Conservation (phyloP, 2,888 invertebrate genomes). For the Sarcophaga caerulescens region DNA sequence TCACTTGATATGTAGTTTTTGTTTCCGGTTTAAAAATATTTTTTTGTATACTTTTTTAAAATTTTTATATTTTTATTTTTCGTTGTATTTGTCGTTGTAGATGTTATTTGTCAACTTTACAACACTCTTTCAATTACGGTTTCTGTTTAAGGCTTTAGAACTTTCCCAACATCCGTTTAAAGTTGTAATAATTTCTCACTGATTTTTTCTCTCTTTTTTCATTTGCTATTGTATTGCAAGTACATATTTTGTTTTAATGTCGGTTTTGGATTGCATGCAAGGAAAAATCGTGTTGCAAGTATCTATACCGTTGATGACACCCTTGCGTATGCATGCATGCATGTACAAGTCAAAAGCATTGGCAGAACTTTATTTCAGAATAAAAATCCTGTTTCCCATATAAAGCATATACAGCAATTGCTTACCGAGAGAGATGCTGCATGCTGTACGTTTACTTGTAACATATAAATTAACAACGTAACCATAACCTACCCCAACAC, state of each 20-base stretch:
- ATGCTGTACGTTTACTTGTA: constrained; percentile 32
- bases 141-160: constrained; percentile 24
- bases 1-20: too few species aligned
- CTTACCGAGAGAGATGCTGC: constrained; percentile 36
- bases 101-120: constrained; percentile 38
- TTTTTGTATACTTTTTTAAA: constrained; percentile 3
- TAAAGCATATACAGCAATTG: background rate
- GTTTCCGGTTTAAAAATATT: background rate
- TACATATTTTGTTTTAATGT: background rate
- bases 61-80: background rate
- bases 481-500: constrained; percentile 64
- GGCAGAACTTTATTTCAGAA: too few species aligned
- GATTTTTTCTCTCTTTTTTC: constrained; percentile 25
- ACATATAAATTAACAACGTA: constrained; percentile 35
- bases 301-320: constrained; percentile 66
- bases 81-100: background rate
- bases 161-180: constrained; percentile 43
- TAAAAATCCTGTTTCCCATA: constrained; percentile 21
- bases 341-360: too few species aligned
- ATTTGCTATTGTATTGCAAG: constrained; percentile 5
- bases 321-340: constrained; percentile 30
- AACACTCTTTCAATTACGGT: constrained; percentile 55
- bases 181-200: constrained; percentile 2
- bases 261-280: background rate
- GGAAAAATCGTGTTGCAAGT: constrained; percentile 29